Conservation (phyloP, 2,797 vertebrate species). For the Pseudocheirus occidentalis region DNA sequence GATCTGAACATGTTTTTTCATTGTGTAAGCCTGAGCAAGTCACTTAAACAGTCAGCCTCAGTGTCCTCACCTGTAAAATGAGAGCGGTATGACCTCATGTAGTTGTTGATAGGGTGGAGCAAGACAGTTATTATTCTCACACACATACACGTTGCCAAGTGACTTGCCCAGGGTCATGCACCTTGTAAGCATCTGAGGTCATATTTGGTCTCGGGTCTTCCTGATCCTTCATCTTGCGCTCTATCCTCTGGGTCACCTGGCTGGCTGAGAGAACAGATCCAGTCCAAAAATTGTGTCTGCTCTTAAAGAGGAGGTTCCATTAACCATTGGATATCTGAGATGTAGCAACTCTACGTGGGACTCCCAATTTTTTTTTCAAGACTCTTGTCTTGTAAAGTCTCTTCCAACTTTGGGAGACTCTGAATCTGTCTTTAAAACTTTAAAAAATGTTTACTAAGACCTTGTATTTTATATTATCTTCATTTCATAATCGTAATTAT, state of each 20-base stretch:
- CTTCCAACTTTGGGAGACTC: too few relatives aligned
- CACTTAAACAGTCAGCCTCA: too few relatives aligned
- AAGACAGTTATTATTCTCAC: too few relatives aligned
- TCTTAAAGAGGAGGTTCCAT: background rate
- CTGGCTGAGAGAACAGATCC: background rate
- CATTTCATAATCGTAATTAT: too few relatives aligned
- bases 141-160: too few relatives aligned
- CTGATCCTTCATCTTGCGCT: background rate
- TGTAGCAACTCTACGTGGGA: background rate
- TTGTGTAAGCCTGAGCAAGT: too few relatives aligned
- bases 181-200: background rate
- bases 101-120: background rate
- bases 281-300: background rate
- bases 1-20: background rate
- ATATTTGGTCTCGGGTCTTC: background rate
- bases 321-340: background rate
- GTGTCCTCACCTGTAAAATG: too few relatives aligned
- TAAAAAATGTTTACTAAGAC: too few relatives aligned
- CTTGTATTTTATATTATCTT: too few relatives aligned
- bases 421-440: too few relatives aligned
- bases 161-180: background rate
- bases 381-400: background rate
- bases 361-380: background rate
- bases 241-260: background rate
- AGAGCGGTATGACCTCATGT: accelerated